These are phyloP conservation scores for Rhyacophila evoluta DNA, from an alignment of 2,888 invertebrate genomes.

Conservation along the genomic window DNA sequence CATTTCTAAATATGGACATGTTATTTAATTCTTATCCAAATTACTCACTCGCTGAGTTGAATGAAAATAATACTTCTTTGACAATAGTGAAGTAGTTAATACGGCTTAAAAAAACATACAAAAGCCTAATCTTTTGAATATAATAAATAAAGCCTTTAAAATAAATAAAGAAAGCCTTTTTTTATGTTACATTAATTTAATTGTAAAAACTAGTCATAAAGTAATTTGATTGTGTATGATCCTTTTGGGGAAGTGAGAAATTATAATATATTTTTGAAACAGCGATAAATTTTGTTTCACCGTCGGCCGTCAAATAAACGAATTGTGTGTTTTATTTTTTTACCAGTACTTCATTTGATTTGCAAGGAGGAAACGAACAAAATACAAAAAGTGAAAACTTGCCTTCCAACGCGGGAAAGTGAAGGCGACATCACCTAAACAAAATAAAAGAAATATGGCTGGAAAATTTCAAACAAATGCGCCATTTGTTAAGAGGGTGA, in stretches of 20 bases:
- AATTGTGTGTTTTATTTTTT: conserved; percentile 10
- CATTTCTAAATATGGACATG: too few relatives aligned
- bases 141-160: too few relatives aligned
- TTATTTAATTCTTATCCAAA: too few relatives aligned
- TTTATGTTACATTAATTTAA: too few relatives aligned
- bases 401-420: conserved; percentile 27
- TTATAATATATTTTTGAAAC: conserved; percentile 1
- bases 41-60: too few relatives aligned
- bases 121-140: too few relatives aligned
- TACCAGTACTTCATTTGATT: conserved; percentile 8
- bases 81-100: too few relatives aligned
- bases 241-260: neutral
- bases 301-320: neutral
- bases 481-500: conserved; percentile 1
- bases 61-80: too few relatives aligned
- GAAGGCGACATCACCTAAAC: conserved; percentile 43
- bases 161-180: too few relatives aligned
- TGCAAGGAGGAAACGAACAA: neutral
- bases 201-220: neutral
- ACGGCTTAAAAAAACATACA: too few relatives aligned
- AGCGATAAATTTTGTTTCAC: neutral
- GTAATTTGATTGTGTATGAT: neutral
- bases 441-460: conserved; percentile 43
- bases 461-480: conserved; percentile 31
- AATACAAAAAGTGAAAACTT: conserved; percentile 22